Conservation (phyloP, 2,888 invertebrate species). For the Heliconius hortense region DNA sequence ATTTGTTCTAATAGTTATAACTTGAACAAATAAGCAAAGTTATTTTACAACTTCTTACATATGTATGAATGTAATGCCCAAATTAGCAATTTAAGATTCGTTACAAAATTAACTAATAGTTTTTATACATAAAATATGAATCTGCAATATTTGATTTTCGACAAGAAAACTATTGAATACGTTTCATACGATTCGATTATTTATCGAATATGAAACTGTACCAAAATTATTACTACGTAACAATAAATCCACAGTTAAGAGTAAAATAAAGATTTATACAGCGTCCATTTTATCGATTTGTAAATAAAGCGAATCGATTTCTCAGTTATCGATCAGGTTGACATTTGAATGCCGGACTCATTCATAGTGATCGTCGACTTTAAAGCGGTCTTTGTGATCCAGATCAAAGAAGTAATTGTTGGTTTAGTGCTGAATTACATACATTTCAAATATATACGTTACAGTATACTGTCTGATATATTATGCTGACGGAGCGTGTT, state of each 20-base stretch:
- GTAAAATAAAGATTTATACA: slow-evolving; percentile 25
- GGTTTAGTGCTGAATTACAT: slow-evolving; percentile 49
- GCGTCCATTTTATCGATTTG: slow-evolving; percentile 31
- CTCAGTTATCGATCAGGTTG: slow-evolving; percentile 48
- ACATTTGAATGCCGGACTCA: slow-evolving; percentile 74
- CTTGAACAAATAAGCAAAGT: background rate
- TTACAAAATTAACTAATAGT: too few species aligned
- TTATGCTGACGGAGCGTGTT: slow-evolving; percentile 20
- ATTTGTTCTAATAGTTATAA: background rate
- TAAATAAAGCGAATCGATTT: slow-evolving; percentile 44
- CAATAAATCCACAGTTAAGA: slow-evolving; percentile 19
- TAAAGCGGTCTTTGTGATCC: slow-evolving; percentile 55
- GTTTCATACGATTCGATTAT: background rate
- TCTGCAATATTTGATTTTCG: too few species aligned
- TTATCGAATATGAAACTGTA: background rate
- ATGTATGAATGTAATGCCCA: background rate
- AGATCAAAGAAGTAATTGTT: slow-evolving; percentile 56
- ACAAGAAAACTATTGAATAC: background rate
- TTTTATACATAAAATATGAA: too few species aligned
- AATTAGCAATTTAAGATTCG: background rate
- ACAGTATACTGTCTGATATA: slow-evolving; percentile 15
- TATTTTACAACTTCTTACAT: background rate
- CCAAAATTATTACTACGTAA: slow-evolving; percentile 10
- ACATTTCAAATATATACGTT: slow-evolving; percentile 45
- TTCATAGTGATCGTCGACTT: slow-evolving; percentile 68